phyloP scores from a whole-genome alignment of 2,797 vertebrate species.

The Notolepis coatsorum region DNA sequence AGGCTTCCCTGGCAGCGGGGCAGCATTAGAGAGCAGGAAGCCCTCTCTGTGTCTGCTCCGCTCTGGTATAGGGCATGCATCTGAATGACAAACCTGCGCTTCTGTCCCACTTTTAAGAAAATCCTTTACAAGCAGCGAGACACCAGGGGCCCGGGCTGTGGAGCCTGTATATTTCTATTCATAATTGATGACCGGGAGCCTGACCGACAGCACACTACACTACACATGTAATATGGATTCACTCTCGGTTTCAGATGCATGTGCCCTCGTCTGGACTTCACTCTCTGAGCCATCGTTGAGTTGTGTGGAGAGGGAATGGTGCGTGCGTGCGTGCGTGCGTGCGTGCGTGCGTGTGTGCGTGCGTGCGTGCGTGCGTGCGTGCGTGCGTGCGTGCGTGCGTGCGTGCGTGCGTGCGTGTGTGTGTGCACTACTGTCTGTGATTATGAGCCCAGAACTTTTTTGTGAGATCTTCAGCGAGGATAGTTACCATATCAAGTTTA shows the following conservation, averaged over 20 bases:
- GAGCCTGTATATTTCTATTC: conserved; percentile 92
- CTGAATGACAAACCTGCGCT: conserved; percentile 86
- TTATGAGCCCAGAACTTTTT: too few relatives aligned
- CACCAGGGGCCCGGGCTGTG: conserved; percentile 79
- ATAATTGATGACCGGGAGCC: conserved; percentile 95
- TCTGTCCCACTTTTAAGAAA: conserved; percentile 87
- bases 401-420: not conserved
- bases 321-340: conserved; percentile 15
- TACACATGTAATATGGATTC: conserved; percentile 93
- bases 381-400: conserved; percentile 2
- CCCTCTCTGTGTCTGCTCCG: conserved; percentile 61
- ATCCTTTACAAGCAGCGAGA: conserved; percentile 86
- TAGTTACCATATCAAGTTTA: too few relatives aligned
- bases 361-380: too few relatives aligned
- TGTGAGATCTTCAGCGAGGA: too few relatives aligned
- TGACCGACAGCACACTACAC: conserved; percentile 88
- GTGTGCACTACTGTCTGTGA: too few relatives aligned
- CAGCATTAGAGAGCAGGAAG: conserved; percentile 62
- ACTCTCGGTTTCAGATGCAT: conserved; percentile 82
- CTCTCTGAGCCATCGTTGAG: conserved; percentile 70
- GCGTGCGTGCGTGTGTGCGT: not conserved
- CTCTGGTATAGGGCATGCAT: conserved; percentile 72
- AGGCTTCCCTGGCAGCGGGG: conserved; percentile 55
- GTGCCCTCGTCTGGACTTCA: conserved; percentile 74
- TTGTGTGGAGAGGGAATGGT: conserved; percentile 55